Base-by-base conservation (phyloP, 2,113 vertebrate species). In the Genyomyrus donnyi region DNA sequence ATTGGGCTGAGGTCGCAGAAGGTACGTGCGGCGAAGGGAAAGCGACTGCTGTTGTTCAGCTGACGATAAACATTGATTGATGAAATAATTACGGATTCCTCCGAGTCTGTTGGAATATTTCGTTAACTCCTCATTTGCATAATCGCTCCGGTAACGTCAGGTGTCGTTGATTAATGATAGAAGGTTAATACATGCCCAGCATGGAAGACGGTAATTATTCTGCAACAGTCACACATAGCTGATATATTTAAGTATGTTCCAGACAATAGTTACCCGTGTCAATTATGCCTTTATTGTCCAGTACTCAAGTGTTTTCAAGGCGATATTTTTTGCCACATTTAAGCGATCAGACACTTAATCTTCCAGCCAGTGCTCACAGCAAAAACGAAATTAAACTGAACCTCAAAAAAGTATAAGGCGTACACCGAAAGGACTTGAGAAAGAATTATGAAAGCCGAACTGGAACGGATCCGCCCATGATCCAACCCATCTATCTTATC, bases 81-180 rank as follows among this genome's bases (percentile, higher is more conserved):
- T 87, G 85, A 87, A 87, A 87, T 87, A 87, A 87, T 87, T 50
- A 87, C n/a, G 27, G 48, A 87, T 53, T 87, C 85, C 50, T 53
- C 85, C 49, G 50, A 50, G 27, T 87, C 50, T 53, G 85, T 53
- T 35, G 85, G 27, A 87, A 87, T 56, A 87, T 87, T 87, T 5
- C 50, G 24, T 87, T 31, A 49, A 87, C 27, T 87, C 27, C 6
- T 31, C 85, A 53, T 52, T 87, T 52, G 27, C 85, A 87, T 87
- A 87, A 87, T 87, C 46, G 27, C 50, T 53, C 15, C 31, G 27
- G 50, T 35, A 87, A 31, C 85, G 53, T 52, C 85, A 87, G 50
- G 24, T 53, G 85, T 53, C 31, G 50, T 48, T 87, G 85, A 87
- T 35, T 87, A 87, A 53, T 87, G 85, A 53, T 87, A 49, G 48